Evolutionary conservation across 2,113 vertebrate genomes (phyloP).

Genomic region (Cnemophilus loriae): DNA sequence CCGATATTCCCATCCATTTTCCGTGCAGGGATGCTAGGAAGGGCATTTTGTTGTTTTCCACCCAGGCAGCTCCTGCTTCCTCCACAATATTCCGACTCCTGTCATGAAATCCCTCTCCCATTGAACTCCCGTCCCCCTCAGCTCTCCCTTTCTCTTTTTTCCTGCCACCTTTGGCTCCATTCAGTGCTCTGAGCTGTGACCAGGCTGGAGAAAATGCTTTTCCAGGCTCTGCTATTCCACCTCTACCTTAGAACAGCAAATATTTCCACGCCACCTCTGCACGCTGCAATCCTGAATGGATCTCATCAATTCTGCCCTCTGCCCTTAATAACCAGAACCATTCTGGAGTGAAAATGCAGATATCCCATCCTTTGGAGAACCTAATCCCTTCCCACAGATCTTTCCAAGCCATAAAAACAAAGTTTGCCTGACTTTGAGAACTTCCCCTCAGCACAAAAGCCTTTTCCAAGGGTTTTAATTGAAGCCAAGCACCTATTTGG

Average conservation of each 20-base stretch:
- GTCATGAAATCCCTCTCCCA: neutral
- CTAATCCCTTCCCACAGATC: neutral
- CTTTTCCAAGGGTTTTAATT: constrained; percentile 43
- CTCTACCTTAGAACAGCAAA: neutral
- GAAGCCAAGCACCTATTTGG: constrained; percentile 46
- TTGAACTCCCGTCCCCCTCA: neutral
- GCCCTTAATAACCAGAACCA: neutral
- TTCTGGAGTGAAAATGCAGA: constrained; percentile 3
- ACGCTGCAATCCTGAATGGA: neutral
- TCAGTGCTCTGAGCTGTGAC: neutral
- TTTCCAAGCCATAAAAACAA: neutral
- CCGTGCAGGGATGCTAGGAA: neutral
- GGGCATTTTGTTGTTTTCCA: neutral
- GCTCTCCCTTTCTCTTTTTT: neutral
- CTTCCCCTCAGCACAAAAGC: neutral
- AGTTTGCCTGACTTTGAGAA: constrained; percentile 58
- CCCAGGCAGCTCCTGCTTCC: neutral
- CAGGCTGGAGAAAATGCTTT: neutral
- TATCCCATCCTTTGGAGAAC: neutral
- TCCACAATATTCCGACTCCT: neutral
- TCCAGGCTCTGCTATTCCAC: neutral
- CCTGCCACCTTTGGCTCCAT: neutral
- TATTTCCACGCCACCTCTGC: neutral
- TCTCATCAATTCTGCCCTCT: neutral
- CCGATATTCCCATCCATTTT: neutral